phyloP scores from a whole-genome alignment of 2,888 invertebrate species.

The Lepidochitona cinerea region DNA sequence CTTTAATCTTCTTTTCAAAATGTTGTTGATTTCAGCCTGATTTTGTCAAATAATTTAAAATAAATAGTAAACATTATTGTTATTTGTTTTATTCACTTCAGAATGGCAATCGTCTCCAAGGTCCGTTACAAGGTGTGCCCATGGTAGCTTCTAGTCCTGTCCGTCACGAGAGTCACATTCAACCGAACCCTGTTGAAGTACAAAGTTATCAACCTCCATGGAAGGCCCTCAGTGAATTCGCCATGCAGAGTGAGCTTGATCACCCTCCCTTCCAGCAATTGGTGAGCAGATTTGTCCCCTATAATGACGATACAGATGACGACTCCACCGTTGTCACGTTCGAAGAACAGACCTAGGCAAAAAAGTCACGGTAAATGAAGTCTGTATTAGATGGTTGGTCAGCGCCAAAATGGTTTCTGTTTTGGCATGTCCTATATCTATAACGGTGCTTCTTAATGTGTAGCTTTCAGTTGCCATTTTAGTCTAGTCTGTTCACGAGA shows the following conservation, averaged over 20 bases:
- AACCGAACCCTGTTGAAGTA: constrained; percentile 83
- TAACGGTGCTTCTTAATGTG: not conserved
- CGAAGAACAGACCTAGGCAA: constrained; percentile 51
- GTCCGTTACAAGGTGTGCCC: constrained; percentile 96
- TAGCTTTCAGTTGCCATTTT: constrained; percentile 6
- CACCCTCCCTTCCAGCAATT: constrained; percentile 96
- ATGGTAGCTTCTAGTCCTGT: constrained; percentile 93
- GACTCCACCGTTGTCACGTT: constrained; percentile 65
- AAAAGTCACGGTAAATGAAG: constrained; percentile 36
- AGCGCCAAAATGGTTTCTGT: not conserved
- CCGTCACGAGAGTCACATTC: constrained; percentile 71
- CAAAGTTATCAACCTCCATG: constrained; percentile 93
- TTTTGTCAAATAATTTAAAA: no score
- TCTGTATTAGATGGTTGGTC: constrained; percentile 17
- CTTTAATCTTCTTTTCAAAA: no score
- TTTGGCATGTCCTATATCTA: not conserved
- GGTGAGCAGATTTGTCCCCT: constrained; percentile 77
- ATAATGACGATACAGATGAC: constrained; percentile 59
- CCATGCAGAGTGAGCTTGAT: constrained; percentile 93
- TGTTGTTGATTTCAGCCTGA: no score
- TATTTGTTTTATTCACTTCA: constrained; percentile 71
- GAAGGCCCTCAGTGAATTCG: constrained; percentile 97
- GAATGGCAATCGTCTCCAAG: constrained; percentile 84
- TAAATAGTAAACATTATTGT: no score
- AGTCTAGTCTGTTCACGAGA: not conserved